Evolutionary conservation across 2,113 vertebrate species (phyloP).

Genomic region (Nannobrachium achirus): DNA sequence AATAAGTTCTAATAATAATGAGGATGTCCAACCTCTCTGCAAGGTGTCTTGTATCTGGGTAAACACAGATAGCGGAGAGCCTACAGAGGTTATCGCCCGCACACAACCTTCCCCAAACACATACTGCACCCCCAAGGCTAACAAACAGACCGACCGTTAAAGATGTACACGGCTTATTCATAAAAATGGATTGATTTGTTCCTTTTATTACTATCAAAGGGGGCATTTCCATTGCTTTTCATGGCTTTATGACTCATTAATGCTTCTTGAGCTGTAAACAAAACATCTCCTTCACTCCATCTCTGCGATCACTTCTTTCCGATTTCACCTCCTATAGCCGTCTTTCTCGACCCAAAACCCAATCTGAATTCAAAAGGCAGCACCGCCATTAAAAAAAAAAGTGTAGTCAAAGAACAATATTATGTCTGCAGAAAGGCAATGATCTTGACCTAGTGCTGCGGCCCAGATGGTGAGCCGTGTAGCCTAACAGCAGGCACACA

Average conservation of each 20-base stretch:
- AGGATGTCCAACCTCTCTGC: constrained; percentile 72
- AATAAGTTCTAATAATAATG: constrained; percentile 67
- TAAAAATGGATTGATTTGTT: constrained; percentile 79
- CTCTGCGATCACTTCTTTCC: background rate
- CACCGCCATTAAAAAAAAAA: constrained; percentile 47
- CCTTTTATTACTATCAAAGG: constrained; percentile 74
- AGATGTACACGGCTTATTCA: constrained; percentile 80
- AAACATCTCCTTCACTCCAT: constrained; percentile 49
- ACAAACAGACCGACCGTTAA: constrained; percentile 81
- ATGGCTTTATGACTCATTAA: constrained; percentile 76
- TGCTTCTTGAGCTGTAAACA: constrained; percentile 71
- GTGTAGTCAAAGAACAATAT: constrained; percentile 68
- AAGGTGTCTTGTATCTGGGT: constrained; percentile 73
- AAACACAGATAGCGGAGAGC: constrained; percentile 74
- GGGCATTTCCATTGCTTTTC: constrained; percentile 68
- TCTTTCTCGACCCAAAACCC: background rate
- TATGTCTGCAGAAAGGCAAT: constrained; percentile 84
- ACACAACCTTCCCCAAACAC: constrained; percentile 68
- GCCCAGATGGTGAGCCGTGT: constrained; percentile 98
- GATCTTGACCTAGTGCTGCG: constrained; percentile 97
- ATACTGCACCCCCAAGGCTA: constrained; percentile 72
- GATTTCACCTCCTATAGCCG: constrained; percentile 10
- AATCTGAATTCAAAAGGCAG: constrained; percentile 13
- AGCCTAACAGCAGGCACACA: constrained; percentile 95
- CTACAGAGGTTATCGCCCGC: constrained; percentile 72